These are phyloP conservation scores for Notechis scutatus DNA, from an alignment of 2,113 vertebrate species.

Conservation along the genomic window DNA sequence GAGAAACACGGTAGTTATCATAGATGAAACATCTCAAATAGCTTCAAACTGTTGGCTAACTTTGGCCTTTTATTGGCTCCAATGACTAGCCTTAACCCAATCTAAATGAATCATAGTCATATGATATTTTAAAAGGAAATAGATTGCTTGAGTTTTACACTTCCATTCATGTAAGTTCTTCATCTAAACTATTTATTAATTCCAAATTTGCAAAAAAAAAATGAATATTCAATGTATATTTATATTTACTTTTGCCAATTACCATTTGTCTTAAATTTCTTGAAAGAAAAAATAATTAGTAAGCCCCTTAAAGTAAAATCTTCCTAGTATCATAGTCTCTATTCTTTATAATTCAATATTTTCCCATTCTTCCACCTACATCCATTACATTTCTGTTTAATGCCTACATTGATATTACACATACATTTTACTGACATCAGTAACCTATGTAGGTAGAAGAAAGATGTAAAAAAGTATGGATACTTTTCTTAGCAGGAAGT, in stretches of 20 bases:
- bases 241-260: not conserved
- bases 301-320: not conserved
- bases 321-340: not conserved
- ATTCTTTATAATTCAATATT: not conserved
- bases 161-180: not conserved
- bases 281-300: not conserved
- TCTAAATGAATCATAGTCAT: not conserved
- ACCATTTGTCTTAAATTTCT: not conserved
- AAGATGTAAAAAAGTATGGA: not conserved
- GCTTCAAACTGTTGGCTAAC: not conserved
- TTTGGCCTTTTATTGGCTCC: not conserved
- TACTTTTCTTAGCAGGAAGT: not conserved
- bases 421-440: not conserved
- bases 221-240: not conserved
- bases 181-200: not conserved
- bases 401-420: not conserved
- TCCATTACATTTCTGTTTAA: not conserved
- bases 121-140: not conserved
- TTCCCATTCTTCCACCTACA: not conserved
- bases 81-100: not conserved
- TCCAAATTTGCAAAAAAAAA: not conserved
- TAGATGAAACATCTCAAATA: not conserved
- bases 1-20: not conserved
- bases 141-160: not conserved
- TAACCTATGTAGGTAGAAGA: not conserved